A percentile compares a stretch with the other conserved stretches of the same genome.
Conservation (phyloP, 2,888 invertebrate species). For the Dendrolimus houi region DNA sequence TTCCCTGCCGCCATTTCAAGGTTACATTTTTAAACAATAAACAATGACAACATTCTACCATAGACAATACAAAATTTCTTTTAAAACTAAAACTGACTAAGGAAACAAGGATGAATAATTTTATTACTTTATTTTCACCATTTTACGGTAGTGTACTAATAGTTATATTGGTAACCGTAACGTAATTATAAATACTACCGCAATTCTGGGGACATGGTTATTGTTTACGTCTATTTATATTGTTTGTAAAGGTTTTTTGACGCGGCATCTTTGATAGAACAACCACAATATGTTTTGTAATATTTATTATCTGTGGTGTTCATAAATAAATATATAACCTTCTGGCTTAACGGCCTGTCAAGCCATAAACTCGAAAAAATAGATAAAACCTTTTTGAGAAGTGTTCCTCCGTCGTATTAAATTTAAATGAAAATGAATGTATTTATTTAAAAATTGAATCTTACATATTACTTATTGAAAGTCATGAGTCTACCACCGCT, state of each 20-base stretch:
- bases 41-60: neutral
- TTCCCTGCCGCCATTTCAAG: too few relatives aligned
- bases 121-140: slow-evolving; percentile 38
- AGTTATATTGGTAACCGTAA: slow-evolving; percentile 33
- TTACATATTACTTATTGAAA: too few relatives aligned
- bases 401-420: too few relatives aligned
- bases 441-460: too few relatives aligned
- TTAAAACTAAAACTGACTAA: neutral
- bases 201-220: neutral
- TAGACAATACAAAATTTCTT: neutral
- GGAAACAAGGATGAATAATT: neutral
- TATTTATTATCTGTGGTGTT: neutral
- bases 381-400: too few relatives aligned
- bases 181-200: neutral
- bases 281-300: neutral
- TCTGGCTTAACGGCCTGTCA: too few relatives aligned
- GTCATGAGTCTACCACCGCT: too few relatives aligned
- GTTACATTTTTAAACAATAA: too few relatives aligned
- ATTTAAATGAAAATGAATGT: too few relatives aligned
- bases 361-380: too few relatives aligned
- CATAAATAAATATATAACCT: neutral
- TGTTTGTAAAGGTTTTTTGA: neutral
- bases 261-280: neutral
- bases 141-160: slow-evolving; percentile 58
- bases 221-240: neutral